phyloP scores from a whole-genome alignment of 2,888 invertebrate species.

The Calameuta idolon region DNA sequence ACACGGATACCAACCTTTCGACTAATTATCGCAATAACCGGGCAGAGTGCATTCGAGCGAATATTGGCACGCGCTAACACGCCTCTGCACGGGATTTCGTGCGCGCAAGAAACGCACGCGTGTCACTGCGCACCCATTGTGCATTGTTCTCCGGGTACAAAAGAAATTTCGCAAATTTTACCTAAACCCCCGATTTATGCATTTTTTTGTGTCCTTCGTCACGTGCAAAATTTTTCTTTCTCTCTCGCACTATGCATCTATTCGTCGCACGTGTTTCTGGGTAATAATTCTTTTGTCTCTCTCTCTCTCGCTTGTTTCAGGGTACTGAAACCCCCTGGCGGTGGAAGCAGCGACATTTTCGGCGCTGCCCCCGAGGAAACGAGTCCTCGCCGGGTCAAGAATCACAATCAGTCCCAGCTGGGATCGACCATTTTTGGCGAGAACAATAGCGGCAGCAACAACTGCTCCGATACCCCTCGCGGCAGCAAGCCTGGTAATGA shows the following conservation, averaged over 20 bases:
- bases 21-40: slow-evolving; percentile 2
- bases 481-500: slow-evolving; percentile 70
- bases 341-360: slow-evolving; percentile 74
- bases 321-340: slow-evolving; percentile 75
- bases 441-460: slow-evolving; percentile 55
- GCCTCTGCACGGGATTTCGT: background rate
- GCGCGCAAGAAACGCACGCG: slow-evolving; percentile 2
- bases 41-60: background rate
- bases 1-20: background rate
- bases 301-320: slow-evolving; percentile 64
- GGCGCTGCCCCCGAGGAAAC: slow-evolving; percentile 56
- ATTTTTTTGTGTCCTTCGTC: background rate
- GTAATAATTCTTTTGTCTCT: slow-evolving; percentile 18
- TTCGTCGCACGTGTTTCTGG: background rate
- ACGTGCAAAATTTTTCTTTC: background rate
- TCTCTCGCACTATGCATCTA: slow-evolving; percentile 12
- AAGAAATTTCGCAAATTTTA: background rate
- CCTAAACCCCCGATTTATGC: background rate
- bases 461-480: slow-evolving; percentile 56
- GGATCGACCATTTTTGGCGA: slow-evolving; percentile 63
- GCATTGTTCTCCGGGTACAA: background rate
- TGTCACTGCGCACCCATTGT: slow-evolving; percentile 2
- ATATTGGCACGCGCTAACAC: background rate
- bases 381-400: slow-evolving; percentile 60
- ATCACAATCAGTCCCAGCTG: slow-evolving; percentile 58